Evolutionary conservation across 1,140 invertebrate genomes (phyloP), one percentile per base, ranked within the genome.

Genomic region (Tribolium madens): DNA sequence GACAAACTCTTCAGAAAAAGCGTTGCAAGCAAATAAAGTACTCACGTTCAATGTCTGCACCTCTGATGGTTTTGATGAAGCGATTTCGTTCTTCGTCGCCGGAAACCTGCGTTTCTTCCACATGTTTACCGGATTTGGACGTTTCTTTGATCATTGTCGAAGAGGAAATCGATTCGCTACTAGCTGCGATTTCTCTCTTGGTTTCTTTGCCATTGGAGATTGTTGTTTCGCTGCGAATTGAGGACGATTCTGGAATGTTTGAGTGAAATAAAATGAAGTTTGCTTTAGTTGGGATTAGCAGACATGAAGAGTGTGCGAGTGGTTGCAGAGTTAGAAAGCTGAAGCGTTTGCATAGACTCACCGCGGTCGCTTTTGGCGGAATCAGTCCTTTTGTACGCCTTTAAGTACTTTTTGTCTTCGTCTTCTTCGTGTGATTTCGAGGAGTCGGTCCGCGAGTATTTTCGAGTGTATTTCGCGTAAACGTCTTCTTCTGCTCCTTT

Each of bases 1-100:
- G 21, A 26, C 3, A 42, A 77, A 80, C 73, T 42, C 9, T 10
- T n/a, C 6, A 79, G 80, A 48, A 50, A 64, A 76, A 79, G 60
- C 68, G 13, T 57, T 46, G 64, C 46, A 46, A 47, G 68, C 52
- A 70, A 31, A 10, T 0, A 31, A 6, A 64, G 50, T 71, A 82
- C 94, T 94, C 89, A 95, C 94, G 92, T 90, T 94, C 92, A 75
- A 93, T 90, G 82, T 89, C 92, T 72, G 90, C 89, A 79, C 93
- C 93, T 85, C 92, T 90, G 64, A 95, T 88, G 7, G 93, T 93
- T 84, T 92, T 92, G 7, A 88, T 86, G 81, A 95, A 93, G 15
- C 89, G 86, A 0, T 93, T 93, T 82, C 88, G 91, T 52, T 90
- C 90, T 36, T 48, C 73, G n/a, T 57, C 77, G 3, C 48, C 69